A percentile compares a stretch with the other conserved stretches of the same genome.
Conservation (phyloP, 92 coral and sea anemone genomes). For the Porites divaricata region DNA sequence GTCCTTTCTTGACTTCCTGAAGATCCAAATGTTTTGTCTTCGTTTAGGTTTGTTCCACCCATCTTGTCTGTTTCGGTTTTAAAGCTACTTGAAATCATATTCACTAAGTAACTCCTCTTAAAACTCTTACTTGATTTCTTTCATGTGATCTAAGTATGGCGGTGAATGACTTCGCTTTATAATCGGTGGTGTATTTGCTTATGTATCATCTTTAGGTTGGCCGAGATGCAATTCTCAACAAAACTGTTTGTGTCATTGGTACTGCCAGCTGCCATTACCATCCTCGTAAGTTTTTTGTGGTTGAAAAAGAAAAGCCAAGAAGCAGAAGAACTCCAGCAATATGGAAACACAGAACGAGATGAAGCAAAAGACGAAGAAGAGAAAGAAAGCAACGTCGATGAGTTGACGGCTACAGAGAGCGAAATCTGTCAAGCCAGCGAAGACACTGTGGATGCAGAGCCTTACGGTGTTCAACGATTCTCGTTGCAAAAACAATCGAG, state of each 20-base stretch:
- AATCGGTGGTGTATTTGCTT: neutral
- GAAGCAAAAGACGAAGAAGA: slow-evolving; percentile 2
- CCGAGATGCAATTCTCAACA: slow-evolving; percentile 77
- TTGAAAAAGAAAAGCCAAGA: slow-evolving; percentile 49
- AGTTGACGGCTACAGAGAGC: slow-evolving; percentile 1
- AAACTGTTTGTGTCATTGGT: slow-evolving; percentile 70
- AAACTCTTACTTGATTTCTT: no score
- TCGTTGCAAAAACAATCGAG: slow-evolving; percentile 34
- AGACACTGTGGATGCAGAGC: neutral
- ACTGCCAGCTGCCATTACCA: slow-evolving; percentile 77
- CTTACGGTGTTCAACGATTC: neutral
- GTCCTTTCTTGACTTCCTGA: neutral
- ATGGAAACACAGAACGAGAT: neutral
- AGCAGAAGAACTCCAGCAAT: slow-evolving; percentile 17
- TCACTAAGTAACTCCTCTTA: neutral
- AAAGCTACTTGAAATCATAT: neutral
- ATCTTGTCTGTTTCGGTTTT: neutral
- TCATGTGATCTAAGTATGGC: neutral
- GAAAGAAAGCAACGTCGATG: slow-evolving; percentile 1
- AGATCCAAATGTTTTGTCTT: neutral
- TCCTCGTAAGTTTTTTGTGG: slow-evolving; percentile 73
- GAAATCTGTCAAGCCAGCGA: slow-evolving; percentile 20
- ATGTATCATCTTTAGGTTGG: slow-evolving; percentile 26
- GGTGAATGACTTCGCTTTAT: neutral
- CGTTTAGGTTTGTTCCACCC: neutral